Evolutionary conservation across 2,113 vertebrate species (phyloP).

Genomic region (Cavia porcellus): DNA sequence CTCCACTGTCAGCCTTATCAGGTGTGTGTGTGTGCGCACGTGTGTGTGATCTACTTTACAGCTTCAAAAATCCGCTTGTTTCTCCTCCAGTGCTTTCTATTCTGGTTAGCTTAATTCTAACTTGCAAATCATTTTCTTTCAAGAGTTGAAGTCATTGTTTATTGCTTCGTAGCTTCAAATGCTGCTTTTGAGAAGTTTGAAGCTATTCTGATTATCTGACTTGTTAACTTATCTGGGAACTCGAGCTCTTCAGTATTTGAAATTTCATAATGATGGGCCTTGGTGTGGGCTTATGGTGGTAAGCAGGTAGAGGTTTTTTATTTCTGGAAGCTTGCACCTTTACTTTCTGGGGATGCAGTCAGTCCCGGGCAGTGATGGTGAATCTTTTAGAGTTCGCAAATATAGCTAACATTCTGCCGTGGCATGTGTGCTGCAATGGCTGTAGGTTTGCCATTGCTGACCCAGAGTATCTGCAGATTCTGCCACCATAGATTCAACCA

Average conservation of each 20-base stretch:
- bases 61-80: constrained; percentile 13
- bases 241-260: not conserved
- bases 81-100: not conserved
- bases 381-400: not conserved
- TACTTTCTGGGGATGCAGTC: not conserved
- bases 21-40: not conserved
- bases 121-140: constrained; percentile 28
- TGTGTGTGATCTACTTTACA: not conserved
- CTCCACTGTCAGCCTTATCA: not conserved
- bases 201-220: constrained; percentile 6
- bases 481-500: not conserved
- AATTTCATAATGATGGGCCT: not conserved
- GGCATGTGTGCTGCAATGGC: not conserved
- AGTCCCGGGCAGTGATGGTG: not conserved
- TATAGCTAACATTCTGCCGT: not conserved
- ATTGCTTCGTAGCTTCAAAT: not conserved
- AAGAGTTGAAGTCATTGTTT: not conserved
- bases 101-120: constrained; percentile 16
- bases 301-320: not conserved
- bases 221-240: not conserved
- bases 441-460: not conserved
- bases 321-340: not conserved
- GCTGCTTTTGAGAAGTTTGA: constrained; percentile 6
- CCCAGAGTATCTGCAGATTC: not conserved
- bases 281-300: not conserved